Conservation (phyloP, 2,888 invertebrate species). For the Lamellibrachia columna region DNA sequence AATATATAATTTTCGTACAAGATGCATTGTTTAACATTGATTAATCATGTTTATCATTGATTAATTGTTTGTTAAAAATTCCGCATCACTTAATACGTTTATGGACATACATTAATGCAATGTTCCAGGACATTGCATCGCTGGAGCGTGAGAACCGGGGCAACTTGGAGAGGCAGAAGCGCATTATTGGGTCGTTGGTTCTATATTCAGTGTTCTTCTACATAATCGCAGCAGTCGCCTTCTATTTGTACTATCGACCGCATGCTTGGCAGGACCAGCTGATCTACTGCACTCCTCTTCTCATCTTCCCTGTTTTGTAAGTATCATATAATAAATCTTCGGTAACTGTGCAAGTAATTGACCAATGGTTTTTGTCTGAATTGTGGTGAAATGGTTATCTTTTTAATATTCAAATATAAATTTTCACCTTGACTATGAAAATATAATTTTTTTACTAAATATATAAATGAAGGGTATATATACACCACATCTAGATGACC, state of each 20-base stretch:
- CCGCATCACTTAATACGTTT: background rate
- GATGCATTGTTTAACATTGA: too few relatives aligned
- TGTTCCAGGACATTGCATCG: slow-evolving; percentile 75
- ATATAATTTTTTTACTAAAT: too few relatives aligned
- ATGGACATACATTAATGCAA: background rate
- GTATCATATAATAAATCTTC: slow-evolving; percentile 59
- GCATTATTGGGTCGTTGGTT: slow-evolving; percentile 82
- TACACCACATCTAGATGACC: too few relatives aligned
- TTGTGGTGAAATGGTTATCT: background rate
- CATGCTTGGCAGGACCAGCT: slow-evolving; percentile 79
- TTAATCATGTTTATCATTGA: too few relatives aligned
- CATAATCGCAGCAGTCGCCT: slow-evolving; percentile 77
- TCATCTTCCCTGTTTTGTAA: slow-evolving; percentile 86
- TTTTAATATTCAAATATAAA: background rate
- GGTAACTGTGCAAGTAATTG: too few relatives aligned
- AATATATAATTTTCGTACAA: too few relatives aligned
- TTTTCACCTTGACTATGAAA: too few relatives aligned
- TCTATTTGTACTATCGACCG: slow-evolving; percentile 84
- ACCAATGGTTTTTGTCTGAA: background rate
- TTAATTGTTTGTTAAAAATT: too few relatives aligned
- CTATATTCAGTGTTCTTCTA: slow-evolving; percentile 70
- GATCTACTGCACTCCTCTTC: slow-evolving; percentile 80
- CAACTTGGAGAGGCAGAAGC: slow-evolving; percentile 83
- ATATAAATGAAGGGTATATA: background rate
- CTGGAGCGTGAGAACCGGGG: slow-evolving; percentile 83